Conservation (phyloP, 2,888 invertebrate genomes). For the Drosophila anomalipes region DNA sequence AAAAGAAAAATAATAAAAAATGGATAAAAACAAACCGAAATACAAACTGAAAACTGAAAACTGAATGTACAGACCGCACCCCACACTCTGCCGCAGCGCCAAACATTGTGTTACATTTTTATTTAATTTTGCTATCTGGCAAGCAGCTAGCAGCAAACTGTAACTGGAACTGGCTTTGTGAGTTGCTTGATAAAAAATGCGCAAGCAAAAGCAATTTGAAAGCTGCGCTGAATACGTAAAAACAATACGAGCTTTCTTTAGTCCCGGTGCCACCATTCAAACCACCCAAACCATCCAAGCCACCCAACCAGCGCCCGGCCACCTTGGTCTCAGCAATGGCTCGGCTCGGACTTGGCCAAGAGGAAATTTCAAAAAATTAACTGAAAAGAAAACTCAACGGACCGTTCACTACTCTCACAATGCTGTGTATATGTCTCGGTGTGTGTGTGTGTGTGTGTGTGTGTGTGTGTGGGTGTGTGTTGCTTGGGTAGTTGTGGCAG, state of each 20-base stretch:
- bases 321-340: constrained; percentile 33
- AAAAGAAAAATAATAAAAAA: not conserved
- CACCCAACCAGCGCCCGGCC: constrained; percentile 5
- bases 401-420: constrained; percentile 32
- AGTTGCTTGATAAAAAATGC: constrained; percentile 75
- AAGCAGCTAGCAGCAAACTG: constrained; percentile 41
- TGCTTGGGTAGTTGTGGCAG: constrained; percentile 68
- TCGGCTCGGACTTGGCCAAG: constrained; percentile 38
- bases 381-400: constrained; percentile 62
- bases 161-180: constrained; percentile 63
- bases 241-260: constrained; percentile 62
- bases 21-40: not conserved
- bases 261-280: not conserved
- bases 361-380: constrained; percentile 61
- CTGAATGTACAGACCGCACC: constrained; percentile 4
- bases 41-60: constrained; percentile 23
- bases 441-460: constrained; percentile 27
- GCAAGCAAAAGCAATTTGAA: constrained; percentile 78
- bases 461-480: constrained; percentile 27
- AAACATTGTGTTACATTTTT: constrained; percentile 79
- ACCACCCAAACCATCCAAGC: not conserved
- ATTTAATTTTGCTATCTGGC: constrained; percentile 77
- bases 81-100: constrained; percentile 15
- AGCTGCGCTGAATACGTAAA: constrained; percentile 80
- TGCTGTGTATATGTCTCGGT: constrained; percentile 13